These are phyloP conservation scores for Manduca sexta DNA, from an alignment of 1,140 invertebrate species.

Conservation along the genomic window DNA sequence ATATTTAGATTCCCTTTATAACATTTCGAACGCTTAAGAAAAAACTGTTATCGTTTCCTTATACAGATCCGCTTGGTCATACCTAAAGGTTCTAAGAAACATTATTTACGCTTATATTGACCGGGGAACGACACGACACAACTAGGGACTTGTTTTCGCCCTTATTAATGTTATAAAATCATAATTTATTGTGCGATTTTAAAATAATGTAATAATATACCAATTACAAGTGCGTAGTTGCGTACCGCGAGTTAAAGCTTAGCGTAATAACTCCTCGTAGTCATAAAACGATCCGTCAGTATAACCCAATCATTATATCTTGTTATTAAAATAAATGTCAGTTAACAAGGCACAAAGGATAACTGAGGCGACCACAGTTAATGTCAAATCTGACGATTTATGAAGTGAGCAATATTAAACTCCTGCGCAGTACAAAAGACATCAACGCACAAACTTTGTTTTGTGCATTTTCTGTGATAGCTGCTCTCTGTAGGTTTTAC, in stretches of 20 bases:
- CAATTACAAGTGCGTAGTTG: constrained; percentile 1
- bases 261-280: constrained; percentile 12
- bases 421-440: constrained; percentile 39
- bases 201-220: constrained; percentile 6
- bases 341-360: constrained; percentile 20
- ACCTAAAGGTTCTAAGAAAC: too few relatives aligned
- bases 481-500: not conserved
- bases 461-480: not conserved
- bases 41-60: too few relatives aligned
- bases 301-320: constrained; percentile 17
- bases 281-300: constrained; percentile 12
- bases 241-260: constrained; percentile 4
- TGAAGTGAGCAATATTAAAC: constrained; percentile 7
- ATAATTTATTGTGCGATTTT: not conserved
- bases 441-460: constrained; percentile 37
- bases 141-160: too few relatives aligned
- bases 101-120: too few relatives aligned
- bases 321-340: constrained; percentile 24
- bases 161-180: too few relatives aligned
- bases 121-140: not conserved
- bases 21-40: too few relatives aligned
- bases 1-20: too few relatives aligned
- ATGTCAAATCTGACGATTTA: constrained; percentile 15
- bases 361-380: constrained; percentile 14
- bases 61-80: too few relatives aligned